A percentile compares a stretch with the other conserved stretches of the same genome.
These are phyloP conservation scores for Melanotaenia nigrans DNA, from an alignment of 2,797 vertebrate species.

Conservation along the genomic window DNA sequence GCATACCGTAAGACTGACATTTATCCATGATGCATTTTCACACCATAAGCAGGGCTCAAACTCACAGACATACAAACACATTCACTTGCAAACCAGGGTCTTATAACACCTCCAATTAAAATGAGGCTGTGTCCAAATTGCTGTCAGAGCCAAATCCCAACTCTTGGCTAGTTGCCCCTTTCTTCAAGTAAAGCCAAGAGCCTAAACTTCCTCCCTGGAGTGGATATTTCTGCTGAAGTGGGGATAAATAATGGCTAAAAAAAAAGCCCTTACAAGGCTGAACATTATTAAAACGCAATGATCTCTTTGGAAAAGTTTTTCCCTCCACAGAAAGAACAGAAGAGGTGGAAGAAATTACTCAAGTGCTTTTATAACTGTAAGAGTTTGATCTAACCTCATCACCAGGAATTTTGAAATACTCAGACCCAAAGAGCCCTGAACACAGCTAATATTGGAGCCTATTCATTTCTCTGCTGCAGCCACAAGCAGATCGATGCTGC, in stretches of 20 bases:
- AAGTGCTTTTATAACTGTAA: not conserved
- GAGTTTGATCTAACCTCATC: not conserved
- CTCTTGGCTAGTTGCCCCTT: slow-evolving; percentile 41
- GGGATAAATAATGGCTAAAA: slow-evolving; percentile 17
- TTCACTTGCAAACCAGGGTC: slow-evolving; percentile 38
- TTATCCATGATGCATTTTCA: slow-evolving; percentile 67
- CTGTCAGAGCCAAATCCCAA: slow-evolving; percentile 45
- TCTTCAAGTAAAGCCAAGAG: slow-evolving; percentile 42
- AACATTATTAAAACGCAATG: slow-evolving; percentile 4
- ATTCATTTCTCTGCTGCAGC: slow-evolving; percentile 26
- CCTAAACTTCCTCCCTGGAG: slow-evolving; percentile 33
- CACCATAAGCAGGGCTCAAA: slow-evolving; percentile 50
- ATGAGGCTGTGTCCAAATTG: slow-evolving; percentile 32
- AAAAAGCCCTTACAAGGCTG: slow-evolving; percentile 12
- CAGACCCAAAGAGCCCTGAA: not conserved
- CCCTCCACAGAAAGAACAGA: not conserved
- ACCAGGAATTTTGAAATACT: not conserved
- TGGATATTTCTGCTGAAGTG: slow-evolving; percentile 13
- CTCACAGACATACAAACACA: slow-evolving; percentile 40
- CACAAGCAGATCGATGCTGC: slow-evolving; percentile 46
- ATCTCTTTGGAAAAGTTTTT: not conserved
- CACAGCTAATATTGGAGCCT: not conserved
- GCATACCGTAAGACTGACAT: slow-evolving; percentile 54
- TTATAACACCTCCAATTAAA: slow-evolving; percentile 66
- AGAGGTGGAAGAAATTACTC: not conserved